A percentile compares a stretch with the other conserved stretches of the same genome.
phyloP scores from a whole-genome alignment of 2,797 vertebrate species.

The Hemitrygon akajei region DNA sequence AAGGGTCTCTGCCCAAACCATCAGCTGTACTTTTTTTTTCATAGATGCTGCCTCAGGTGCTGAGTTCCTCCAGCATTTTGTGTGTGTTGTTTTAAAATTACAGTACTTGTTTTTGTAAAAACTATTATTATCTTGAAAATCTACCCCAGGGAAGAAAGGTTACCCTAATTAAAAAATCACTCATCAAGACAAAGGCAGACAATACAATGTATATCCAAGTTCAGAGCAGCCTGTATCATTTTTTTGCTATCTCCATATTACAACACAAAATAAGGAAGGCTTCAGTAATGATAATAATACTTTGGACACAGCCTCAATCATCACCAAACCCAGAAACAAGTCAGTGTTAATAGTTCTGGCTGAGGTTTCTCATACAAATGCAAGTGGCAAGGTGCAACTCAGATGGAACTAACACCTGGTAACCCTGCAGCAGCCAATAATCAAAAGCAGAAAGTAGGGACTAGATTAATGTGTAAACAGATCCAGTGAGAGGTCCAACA shows the following conservation, averaged over 20 bases:
- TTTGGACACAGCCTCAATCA: background rate
- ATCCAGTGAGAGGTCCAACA: background rate
- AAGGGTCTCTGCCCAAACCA: no score
- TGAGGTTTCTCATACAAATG: background rate
- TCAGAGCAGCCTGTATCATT: background rate
- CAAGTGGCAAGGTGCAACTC: background rate
- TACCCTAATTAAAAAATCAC: no score
- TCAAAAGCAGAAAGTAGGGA: background rate
- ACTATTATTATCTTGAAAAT: no score
- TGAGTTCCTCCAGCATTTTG: no score
- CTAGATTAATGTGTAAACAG: background rate
- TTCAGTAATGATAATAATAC: background rate
- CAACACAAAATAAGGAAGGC: background rate
- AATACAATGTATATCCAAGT: no score
- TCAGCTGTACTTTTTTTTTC: no score
- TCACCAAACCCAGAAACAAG: background rate
- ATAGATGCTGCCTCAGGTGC: no score
- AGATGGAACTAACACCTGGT: background rate
- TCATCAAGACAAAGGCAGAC: background rate
- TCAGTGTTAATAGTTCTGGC: background rate
- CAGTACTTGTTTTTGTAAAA: no score
- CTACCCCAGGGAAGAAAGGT: no score
- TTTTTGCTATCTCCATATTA: background rate
- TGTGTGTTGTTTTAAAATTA: no score
- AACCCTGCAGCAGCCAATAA: background rate